Conservation (phyloP, 2,797 vertebrate species). For the Pampus argenteus region DNA sequence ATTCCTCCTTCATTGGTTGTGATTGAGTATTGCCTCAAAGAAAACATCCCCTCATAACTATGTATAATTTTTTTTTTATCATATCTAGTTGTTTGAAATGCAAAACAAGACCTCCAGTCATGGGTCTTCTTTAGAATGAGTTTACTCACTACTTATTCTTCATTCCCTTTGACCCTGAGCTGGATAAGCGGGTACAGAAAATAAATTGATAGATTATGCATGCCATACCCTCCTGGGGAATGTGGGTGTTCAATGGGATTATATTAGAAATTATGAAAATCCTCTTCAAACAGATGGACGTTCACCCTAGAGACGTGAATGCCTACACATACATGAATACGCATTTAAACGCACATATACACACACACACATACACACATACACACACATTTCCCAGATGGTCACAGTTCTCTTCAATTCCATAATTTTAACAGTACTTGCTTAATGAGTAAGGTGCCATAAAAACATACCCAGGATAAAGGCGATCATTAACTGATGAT, state of each 20-base stretch:
- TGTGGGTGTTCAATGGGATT: conserved; percentile 37
- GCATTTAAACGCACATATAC: conserved; percentile 45
- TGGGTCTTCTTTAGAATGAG: conserved; percentile 30
- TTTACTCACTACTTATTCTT: conserved; percentile 18
- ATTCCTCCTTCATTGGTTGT: conserved; percentile 34
- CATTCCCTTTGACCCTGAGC: conserved; percentile 33
- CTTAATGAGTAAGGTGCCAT: conserved; percentile 65
- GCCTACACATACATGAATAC: conserved; percentile 47
- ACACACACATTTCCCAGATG: conserved; percentile 70
- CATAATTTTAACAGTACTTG: conserved; percentile 70
- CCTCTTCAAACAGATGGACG: conserved; percentile 72
- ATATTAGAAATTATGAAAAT: conserved; percentile 47
- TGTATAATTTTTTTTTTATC: conserved; percentile 40
- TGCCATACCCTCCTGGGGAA: not conserved
- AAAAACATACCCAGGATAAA: conserved; percentile 61
- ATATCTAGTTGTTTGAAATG: conserved; percentile 64
- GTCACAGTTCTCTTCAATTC: conserved; percentile 66
- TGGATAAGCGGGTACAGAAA: conserved; percentile 13
- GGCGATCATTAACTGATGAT: conserved; percentile 65
- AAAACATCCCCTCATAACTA: conserved; percentile 52
- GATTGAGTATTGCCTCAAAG: conserved; percentile 35
- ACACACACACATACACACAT: conserved; percentile 15
- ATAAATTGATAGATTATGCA: conserved; percentile 34
- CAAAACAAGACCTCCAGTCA: conserved; percentile 47
- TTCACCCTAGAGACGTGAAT: conserved; percentile 60